phyloP scores from a whole-genome alignment of 2,113 vertebrate species.

The Microcebus tavaratra region DNA sequence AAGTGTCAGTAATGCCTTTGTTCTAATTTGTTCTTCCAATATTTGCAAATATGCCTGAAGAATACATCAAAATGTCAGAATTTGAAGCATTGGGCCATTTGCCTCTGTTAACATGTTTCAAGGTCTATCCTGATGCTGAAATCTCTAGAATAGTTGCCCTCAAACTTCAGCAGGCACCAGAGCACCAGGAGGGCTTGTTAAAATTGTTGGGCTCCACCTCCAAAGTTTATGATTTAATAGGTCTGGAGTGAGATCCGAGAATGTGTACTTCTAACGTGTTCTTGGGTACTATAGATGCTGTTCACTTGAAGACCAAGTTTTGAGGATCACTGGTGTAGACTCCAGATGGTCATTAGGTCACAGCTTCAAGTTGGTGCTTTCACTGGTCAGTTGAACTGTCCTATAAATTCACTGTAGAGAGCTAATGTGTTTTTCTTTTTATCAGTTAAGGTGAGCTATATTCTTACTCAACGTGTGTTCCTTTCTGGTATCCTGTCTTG shows the following conservation, averaged over 20 bases:
- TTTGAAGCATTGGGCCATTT: neutral
- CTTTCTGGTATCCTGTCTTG: neutral
- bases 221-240: neutral
- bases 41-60: constrained; percentile 46
- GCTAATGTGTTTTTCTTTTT: neutral
- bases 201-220: neutral
- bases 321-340: too few relatives aligned
- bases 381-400: neutral
- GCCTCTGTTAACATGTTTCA: neutral
- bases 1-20: constrained; percentile 7
- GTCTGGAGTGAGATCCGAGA: neutral
- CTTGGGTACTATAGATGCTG: neutral
- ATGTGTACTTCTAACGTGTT: neutral
- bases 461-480: neutral
- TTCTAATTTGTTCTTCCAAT: constrained; percentile 21
- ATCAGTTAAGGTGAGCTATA: rapidly evolving
- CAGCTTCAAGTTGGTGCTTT: neutral
- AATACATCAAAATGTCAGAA: constrained; percentile 25
- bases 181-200: neutral
- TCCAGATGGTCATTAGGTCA: neutral
- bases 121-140: neutral
- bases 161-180: neutral
- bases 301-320: neutral
- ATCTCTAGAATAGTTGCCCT: neutral
- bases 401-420: neutral